Conservation (phyloP, 1,140 invertebrate genomes). For the Lepidotrigona ventralis region DNA sequence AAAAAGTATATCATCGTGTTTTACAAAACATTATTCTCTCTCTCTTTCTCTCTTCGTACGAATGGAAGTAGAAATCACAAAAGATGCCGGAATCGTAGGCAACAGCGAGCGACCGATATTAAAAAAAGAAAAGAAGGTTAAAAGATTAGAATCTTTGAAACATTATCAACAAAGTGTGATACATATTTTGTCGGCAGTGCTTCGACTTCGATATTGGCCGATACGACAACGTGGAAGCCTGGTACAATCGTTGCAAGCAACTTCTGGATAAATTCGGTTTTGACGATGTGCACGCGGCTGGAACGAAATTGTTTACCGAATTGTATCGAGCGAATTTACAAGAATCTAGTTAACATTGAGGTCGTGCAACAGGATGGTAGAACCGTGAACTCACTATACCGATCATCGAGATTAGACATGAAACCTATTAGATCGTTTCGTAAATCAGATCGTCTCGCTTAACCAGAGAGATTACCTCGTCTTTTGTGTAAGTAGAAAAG, state of each 20-base stretch:
- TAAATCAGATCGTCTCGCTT: conserved; percentile 10
- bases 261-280: conserved; percentile 79
- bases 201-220: conserved; percentile 84
- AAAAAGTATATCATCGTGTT: not conserved
- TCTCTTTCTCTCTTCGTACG: not conserved
- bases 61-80: not conserved
- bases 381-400: conserved; percentile 12
- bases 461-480: not conserved
- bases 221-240: conserved; percentile 84
- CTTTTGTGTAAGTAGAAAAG: not conserved
- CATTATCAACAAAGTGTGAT: not conserved
- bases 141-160: no score
- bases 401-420: conserved; percentile 60
- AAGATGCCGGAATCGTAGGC: not conserved
- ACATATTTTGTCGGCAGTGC: conserved; percentile 77
- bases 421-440: conserved; percentile 5
- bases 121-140: not conserved
- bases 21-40: not conserved
- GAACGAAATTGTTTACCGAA: conserved; percentile 58
- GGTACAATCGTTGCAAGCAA: conserved; percentile 83
- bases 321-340: conserved; percentile 57
- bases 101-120: not conserved
- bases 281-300: conserved; percentile 77
- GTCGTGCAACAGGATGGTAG: conserved; percentile 11
- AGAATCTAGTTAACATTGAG: conserved; percentile 51